Evolutionary conservation across 2,797 vertebrate genomes (phyloP).

Genomic region (Naso thynnoides): DNA sequence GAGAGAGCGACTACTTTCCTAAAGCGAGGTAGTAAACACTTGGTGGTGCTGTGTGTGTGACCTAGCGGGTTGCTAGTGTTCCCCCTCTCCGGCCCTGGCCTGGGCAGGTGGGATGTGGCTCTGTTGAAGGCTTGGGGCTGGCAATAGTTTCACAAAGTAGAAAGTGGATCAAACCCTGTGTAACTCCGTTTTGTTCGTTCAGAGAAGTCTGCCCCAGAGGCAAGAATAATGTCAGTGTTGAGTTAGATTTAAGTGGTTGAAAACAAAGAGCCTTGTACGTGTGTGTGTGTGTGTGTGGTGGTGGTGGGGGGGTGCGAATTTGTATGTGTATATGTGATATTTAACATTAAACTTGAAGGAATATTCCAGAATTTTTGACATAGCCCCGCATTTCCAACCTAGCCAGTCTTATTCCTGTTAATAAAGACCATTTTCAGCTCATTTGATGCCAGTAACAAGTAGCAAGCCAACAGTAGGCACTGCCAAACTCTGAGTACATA

Average conservation of each 20-base stretch:
- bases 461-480: too few relatives aligned
- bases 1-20: conserved; percentile 92
- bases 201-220: neutral
- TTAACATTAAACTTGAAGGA: neutral
- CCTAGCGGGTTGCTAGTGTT: conserved; percentile 59
- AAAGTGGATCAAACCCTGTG: neutral
- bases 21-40: conserved; percentile 93
- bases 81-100: conserved; percentile 41
- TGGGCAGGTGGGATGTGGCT: conserved; percentile 68
- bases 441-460: too few relatives aligned
- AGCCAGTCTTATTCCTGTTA: too few relatives aligned
- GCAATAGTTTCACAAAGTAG: conserved; percentile 22
- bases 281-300: too few relatives aligned
- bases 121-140: conserved; percentile 59
- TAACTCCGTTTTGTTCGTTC: too few relatives aligned
- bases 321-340: neutral
- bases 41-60: conserved; percentile 83
- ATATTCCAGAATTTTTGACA: too few relatives aligned
- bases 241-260: neutral
- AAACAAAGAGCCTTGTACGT: neutral
- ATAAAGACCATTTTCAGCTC: too few relatives aligned
- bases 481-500: too few relatives aligned
- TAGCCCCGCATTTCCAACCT: too few relatives aligned
- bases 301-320: too few relatives aligned
- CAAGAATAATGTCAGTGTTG: neutral